phyloP scores from a whole-genome alignment of 2,888 invertebrate genomes.

The Drosophila atripex region DNA sequence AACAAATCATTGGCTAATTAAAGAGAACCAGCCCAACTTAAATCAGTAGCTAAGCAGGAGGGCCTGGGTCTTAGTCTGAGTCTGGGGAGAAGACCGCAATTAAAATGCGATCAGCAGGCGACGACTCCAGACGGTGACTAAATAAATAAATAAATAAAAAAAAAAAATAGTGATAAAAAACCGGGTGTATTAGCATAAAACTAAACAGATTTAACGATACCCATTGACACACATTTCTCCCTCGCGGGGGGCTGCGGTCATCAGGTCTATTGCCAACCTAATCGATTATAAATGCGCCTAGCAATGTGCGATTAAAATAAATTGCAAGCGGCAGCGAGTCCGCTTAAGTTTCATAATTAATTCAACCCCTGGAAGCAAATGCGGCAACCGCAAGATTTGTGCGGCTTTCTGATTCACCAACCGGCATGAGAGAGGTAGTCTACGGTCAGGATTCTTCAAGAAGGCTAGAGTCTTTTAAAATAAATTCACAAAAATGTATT shows the following conservation, averaged over 20 bases:
- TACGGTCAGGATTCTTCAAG: not conserved
- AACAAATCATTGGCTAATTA: constrained; percentile 75
- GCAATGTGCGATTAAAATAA: constrained; percentile 80
- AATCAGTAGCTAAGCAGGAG: constrained; percentile 52
- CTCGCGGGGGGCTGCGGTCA: constrained; percentile 10
- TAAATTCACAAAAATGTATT: too few species aligned
- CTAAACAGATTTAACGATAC: constrained; percentile 46
- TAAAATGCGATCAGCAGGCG: constrained; percentile 71
- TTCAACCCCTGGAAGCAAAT: constrained; percentile 52
- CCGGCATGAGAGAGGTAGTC: constrained; percentile 49
- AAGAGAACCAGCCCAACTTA: constrained; percentile 34
- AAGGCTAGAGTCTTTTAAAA: not conserved
- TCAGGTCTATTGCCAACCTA: constrained; percentile 39
- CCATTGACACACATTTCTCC: constrained; percentile 69
- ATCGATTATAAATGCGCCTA: constrained; percentile 80
- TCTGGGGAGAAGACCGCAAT: constrained; percentile 57
- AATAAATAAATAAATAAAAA: constrained; percentile 31
- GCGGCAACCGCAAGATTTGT: constrained; percentile 32
- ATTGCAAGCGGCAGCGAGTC: constrained; percentile 69
- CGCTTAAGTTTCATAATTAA: constrained; percentile 79
- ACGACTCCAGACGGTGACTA: constrained; percentile 43
- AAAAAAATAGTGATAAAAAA: constrained; percentile 12
- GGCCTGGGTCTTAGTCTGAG: constrained; percentile 13
- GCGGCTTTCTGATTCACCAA: constrained; percentile 69
- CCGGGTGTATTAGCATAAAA: constrained; percentile 59